phyloP scores from a whole-genome alignment of 2,113 vertebrate species.

The Nyctibius bracteatus region DNA sequence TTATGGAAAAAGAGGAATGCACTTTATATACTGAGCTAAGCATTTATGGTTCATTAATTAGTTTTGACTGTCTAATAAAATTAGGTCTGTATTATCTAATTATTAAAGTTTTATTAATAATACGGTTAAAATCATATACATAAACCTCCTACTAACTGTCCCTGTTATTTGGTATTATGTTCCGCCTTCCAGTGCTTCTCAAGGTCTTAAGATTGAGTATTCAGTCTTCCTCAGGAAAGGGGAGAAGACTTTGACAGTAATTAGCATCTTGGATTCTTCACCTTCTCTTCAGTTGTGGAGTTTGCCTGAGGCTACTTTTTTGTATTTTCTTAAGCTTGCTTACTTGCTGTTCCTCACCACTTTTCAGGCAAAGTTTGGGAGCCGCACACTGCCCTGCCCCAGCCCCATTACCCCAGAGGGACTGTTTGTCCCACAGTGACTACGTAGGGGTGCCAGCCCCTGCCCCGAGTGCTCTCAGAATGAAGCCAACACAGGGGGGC shows the following conservation, averaged over 20 bases:
- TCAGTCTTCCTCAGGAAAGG: not conserved
- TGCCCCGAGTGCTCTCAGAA: rapidly evolving
- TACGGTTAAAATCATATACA: not conserved
- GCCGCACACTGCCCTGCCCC: rapidly evolving
- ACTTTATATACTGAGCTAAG: not conserved
- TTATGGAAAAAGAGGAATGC: not conserved
- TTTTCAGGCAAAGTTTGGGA: not conserved
- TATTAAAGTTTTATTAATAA: not conserved
- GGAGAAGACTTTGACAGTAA: not conserved
- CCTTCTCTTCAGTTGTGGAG: not conserved
- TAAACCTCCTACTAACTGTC: not conserved
- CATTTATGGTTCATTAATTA: not conserved
- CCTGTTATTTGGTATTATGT: not conserved
- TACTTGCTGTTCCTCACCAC: not conserved
- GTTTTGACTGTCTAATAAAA: not conserved
- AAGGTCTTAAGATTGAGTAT: not conserved
- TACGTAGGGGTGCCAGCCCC: rapidly evolving
- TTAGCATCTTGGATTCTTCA: not conserved
- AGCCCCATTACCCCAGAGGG: rapidly evolving
- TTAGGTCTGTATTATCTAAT: not conserved
- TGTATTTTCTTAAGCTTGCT: not conserved
- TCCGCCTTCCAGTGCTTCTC: not conserved
- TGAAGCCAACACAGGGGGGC: not conserved
- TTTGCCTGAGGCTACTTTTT: not conserved
- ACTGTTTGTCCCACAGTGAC: not conserved